phyloP scores from a whole-genome alignment of 1,140 invertebrate species.

The Danaus melanippus region DNA sequence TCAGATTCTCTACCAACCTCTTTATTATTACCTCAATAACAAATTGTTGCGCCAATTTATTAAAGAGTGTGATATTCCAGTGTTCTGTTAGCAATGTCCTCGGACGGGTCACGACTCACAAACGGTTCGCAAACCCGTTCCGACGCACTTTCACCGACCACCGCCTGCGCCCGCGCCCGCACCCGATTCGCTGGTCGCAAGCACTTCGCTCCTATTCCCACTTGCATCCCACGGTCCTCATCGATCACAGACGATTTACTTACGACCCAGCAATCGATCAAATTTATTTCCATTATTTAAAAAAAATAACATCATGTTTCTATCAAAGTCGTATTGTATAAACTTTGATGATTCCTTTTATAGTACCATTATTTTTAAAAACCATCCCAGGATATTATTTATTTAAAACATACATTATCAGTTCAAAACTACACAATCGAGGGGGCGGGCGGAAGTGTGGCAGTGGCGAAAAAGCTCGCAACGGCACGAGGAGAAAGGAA shows the following conservation, averaged over 20 bases:
- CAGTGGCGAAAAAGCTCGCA: slow-evolving; percentile 68
- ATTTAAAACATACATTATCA: slow-evolving; percentile 40
- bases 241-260: no score
- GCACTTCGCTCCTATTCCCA: slow-evolving; percentile 29
- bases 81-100: slow-evolving; percentile 48
- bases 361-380: no score
- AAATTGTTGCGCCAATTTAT: slow-evolving; percentile 27
- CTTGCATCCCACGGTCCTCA: not conserved
- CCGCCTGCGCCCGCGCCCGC: slow-evolving; percentile 40
- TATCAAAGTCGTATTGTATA: no score
- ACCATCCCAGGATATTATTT: no score
- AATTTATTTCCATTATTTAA: no score
- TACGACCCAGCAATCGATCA: no score
- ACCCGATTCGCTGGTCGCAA: slow-evolving; percentile 37
- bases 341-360: no score
- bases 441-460: slow-evolving; percentile 65
- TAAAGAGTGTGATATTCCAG: slow-evolving; percentile 37
- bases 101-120: slow-evolving; percentile 51
- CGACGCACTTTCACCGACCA: slow-evolving; percentile 63
- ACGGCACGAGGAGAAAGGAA: slow-evolving; percentile 70
- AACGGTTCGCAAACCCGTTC: slow-evolving; percentile 59
- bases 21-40: no score
- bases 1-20: no score
- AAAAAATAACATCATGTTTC: no score
- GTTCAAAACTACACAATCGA: slow-evolving; percentile 57